Base-by-base conservation (phyloP, 1,140 invertebrate genomes). In the Anthonomus grandis region DNA sequence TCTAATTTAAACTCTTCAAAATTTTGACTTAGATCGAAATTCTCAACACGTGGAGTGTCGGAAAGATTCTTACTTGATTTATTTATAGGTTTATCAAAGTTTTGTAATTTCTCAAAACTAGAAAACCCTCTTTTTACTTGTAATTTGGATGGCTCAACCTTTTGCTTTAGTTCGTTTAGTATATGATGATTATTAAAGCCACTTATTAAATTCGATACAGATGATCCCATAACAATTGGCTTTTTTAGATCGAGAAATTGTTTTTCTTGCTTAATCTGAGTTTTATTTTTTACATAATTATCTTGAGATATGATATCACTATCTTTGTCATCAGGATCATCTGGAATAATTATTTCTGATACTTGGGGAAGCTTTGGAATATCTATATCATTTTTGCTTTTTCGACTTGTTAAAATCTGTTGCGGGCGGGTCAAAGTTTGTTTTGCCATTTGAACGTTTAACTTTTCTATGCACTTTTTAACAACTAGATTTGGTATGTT, bases 1-100 rank as follows among this genome's bases (percentile, higher is more conserved):
- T 89, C 87, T 55, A 89, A 75, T 68, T 87, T 87, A 66, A 89
- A 89, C 64, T 89, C 87, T 64, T 89, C 87, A 63, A 89, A 89
- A 71, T 87, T 87, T 66, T 88, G 84, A 48, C 83, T 81, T 49
- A 86, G 78, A 64, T 86, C 83, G 61, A 84, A 83, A 56, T 83
- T 80, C 58, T 82, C 53, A 52, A 60, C 58, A 61, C 48, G 59
- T 3, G 54, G 59, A 50, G 47, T 48, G 57, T 41, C 63, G 19
- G 54, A 67, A n/a, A 49, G 24, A 53, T 36, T 61, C 31, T 53
- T 67, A 57, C 75, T 72, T 17, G 68, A 73, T 27, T 34, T 39
- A 17, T 51, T 47, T 1, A 17, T 18, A 12, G 59, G 66, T 59
- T 65, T 67, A 46, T 70, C 76, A 71, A 52, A 72, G 57, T 71